A percentile compares a stretch with the other conserved stretches of the same genome.
These are phyloP conservation scores for Bellardia pandia DNA, from an alignment of 2,888 invertebrate genomes.

Conservation along the genomic window DNA sequence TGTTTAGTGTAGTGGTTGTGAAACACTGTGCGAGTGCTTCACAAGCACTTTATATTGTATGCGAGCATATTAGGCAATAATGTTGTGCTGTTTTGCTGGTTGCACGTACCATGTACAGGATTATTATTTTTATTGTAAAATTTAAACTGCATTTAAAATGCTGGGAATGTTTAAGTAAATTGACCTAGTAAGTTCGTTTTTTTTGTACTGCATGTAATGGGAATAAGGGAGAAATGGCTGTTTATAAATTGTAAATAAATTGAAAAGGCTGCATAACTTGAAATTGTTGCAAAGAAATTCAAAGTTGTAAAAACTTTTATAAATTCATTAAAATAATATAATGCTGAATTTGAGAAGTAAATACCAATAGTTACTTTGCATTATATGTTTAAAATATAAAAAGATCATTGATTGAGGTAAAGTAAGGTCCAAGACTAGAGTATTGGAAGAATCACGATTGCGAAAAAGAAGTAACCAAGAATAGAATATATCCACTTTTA, in stretches of 20 bases:
- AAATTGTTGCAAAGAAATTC: too few relatives aligned
- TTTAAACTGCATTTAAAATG: conserved; percentile 20
- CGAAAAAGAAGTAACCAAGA: too few relatives aligned
- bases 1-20: conserved; percentile 21
- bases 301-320: too few relatives aligned
- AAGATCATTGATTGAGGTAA: too few relatives aligned
- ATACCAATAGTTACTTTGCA: too few relatives aligned
- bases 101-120: conserved; percentile 1
- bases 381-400: too few relatives aligned
- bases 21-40: conserved; percentile 9
- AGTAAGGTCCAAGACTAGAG: too few relatives aligned
- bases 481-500: too few relatives aligned
- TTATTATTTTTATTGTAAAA: conserved; percentile 15
- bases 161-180: neutral
- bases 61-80: neutral
- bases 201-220: neutral
- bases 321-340: too few relatives aligned
- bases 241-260: neutral
- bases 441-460: too few relatives aligned
- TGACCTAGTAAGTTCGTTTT: neutral
- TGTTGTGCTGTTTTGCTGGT: neutral
- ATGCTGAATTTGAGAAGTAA: too few relatives aligned
- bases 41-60: conserved; percentile 7
- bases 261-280: neutral
- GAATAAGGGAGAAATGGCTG: neutral